Evolutionary conservation across 2,888 invertebrate genomes (phyloP), one percentile per base, ranked within the genome.

Genomic region (Pantelozetes paolii): DNA sequence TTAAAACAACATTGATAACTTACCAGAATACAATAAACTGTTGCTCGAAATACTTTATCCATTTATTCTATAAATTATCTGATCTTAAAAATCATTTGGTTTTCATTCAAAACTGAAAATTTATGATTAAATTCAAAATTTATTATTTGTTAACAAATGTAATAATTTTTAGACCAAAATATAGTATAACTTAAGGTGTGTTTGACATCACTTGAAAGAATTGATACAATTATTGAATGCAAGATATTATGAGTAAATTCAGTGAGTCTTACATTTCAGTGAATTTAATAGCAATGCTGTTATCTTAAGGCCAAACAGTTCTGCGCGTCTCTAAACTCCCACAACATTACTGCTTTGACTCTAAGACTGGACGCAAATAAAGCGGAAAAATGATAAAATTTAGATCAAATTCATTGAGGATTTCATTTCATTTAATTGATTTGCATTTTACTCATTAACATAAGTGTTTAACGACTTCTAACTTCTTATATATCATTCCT

Each of bases 1-100:
- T 48, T n/a, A 48, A 48, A 48, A 48, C n/a, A 57, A 57, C 3
- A 15, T 28, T 5, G 28, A 62, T 30, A 30, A 62, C 62, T 62
- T n/a, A 18, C 62, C 62, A 62, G 32, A 32, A 62, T 30, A 26
- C 62, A 62, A 62, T 32, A 62, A 6, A 30, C 5, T 18, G 15
- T 62, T 3, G 18, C 30, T 30, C 9, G 62, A 28, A 62, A 62
- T 62, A 30, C 26, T 62, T 30, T 28, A 62, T 62, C 62, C 62
- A 62, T 62, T 62, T 57, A 13, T 45, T 45, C n/a, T 36, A 8
- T 36, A 36, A 9, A 36, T 8, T 36, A 36, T 36, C 9, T 36
- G 6, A 36, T 36, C 9, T 45, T 6, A 11, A 45, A 3, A 45
- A 3, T 11, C 45, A 11, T 45, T 45, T 45, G 45, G n/a, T n/a